Evolutionary conservation across 2,888 invertebrate genomes (phyloP), one percentile per base, ranked within the genome.

Genomic region (Herminia tarsipennalis): DNA sequence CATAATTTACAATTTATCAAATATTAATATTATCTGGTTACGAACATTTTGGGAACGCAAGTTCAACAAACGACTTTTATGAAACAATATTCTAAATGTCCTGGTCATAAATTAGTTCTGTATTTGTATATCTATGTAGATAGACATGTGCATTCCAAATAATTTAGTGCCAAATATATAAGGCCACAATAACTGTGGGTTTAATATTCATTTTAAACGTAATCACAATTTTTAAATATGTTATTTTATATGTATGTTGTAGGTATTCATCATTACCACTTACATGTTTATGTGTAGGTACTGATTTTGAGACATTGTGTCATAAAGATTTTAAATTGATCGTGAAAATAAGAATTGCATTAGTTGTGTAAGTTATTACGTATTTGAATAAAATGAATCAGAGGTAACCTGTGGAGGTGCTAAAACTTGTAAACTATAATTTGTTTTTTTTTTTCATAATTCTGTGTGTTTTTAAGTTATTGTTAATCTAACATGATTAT

Each of bases 91-190:
- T 78, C 70, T 72, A 76, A 80, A 81, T 70, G 55, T 70, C 64
- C 59, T 53, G 50, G 33, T 45, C 20, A 64, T 45, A 49, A 51
- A 68, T 73, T 75, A 78, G 70, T 76, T 75, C 73, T 67, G 68
- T 78, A 68, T 62, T 78, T 77, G 70, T 77, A 74, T 73, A 73
- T 72, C 64, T 74, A 55, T 63, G 61, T 87, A 86, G 84, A 84
- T 86, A 86, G 80, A 84, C 75, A 76, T 82, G 80, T 79, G 83
- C 81, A 82, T 88, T 84, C 88, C 88, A 89, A 90, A 88, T 86
- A 81, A 80, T 78, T 78, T 83, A 85, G 90, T 91, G 90, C 90
- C 90, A 91, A 91, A 90, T 85, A 85, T 73, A 73, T 68, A 70
- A 73, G 78, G 81, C 79, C 78, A 72, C 76, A 55, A 65, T 58